Percentiles rank a stretch among this genome's conserved stretches.
phyloP scores from a whole-genome alignment of 2,797 vertebrate species.

The Spheniscus humboldti region DNA sequence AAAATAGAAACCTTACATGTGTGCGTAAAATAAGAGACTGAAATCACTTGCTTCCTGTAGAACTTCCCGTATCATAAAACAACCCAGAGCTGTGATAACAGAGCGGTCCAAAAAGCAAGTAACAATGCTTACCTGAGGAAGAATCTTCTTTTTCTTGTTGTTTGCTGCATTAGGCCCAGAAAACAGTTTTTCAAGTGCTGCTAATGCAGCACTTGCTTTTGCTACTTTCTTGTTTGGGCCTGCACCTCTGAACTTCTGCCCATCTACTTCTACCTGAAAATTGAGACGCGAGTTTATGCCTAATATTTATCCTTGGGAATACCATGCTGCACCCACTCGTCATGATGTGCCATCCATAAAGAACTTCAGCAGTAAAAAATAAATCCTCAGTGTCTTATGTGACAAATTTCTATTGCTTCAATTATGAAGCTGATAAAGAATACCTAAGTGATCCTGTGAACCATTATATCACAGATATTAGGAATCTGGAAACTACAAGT shows the following conservation, averaged over 20 bases:
- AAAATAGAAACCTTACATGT: not conserved
- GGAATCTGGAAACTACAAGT: not conserved
- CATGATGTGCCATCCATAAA: not conserved
- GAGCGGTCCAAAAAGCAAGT: not conserved
- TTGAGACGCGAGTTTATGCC: constrained; percentile 25
- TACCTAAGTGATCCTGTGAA: not conserved
- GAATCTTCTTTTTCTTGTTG: constrained; percentile 97
- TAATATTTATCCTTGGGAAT: not conserved
- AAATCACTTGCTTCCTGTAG: not conserved
- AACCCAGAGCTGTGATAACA: not conserved
- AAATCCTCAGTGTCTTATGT: not conserved
- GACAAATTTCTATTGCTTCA: not conserved
- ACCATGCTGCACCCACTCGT: not conserved
- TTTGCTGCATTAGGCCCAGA: constrained; percentile 95
- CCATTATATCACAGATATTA: not conserved
- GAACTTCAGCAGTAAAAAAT: not conserved
- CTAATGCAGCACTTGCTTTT: constrained; percentile 95
- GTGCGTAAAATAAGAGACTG: not conserved
- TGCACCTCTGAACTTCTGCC: constrained; percentile 96
- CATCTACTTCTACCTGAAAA: constrained; percentile 95
- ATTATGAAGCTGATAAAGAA: not conserved
- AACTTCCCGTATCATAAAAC: not conserved
- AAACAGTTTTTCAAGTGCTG: constrained; percentile 96
- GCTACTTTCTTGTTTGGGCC: constrained; percentile 99
- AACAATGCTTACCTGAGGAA: constrained; percentile 84